Evolutionary conservation across 2,113 vertebrate genomes (phyloP).

Genomic region (Dromas ardeola): DNA sequence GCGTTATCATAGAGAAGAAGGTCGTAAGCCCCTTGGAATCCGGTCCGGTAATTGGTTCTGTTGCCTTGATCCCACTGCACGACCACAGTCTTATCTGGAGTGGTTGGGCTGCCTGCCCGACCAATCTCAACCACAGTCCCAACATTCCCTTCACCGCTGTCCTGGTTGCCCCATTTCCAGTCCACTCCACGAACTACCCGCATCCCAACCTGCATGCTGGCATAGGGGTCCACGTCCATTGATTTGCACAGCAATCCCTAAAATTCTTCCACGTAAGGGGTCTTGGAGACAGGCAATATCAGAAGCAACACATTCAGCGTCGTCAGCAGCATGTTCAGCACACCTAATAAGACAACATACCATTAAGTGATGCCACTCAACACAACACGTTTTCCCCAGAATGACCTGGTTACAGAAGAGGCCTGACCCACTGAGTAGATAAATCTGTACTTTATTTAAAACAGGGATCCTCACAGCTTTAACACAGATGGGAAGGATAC

Average conservation of each 20-base stretch:
- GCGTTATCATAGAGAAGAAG: constrained; percentile 96
- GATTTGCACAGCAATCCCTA: not conserved
- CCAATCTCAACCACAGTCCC: constrained; percentile 98
- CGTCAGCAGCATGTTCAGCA: not conserved
- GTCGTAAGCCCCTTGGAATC: constrained; percentile 95
- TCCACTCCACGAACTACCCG: constrained; percentile 93
- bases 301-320: not conserved
- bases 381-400: not conserved
- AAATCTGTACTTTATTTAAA: not conserved
- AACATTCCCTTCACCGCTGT: constrained; percentile 92
- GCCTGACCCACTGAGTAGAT: not conserved
- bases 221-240: constrained; percentile 76
- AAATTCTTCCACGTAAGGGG: accelerated
- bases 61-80: constrained; percentile 99
- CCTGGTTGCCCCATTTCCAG: constrained; percentile 98
- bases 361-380: not conserved
- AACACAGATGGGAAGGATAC: not conserved
- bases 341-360: not conserved
- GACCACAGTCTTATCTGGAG: constrained; percentile 95
- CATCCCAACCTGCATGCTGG: constrained; percentile 97
- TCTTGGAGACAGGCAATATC: not conserved
- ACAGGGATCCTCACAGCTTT: not conserved
- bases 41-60: constrained; percentile 95
- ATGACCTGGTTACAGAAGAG: not conserved
- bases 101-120: constrained; percentile 93